Base-by-base conservation (phyloP, 2,797 vertebrate genomes). In the Hydrolagus colliei region DNA sequence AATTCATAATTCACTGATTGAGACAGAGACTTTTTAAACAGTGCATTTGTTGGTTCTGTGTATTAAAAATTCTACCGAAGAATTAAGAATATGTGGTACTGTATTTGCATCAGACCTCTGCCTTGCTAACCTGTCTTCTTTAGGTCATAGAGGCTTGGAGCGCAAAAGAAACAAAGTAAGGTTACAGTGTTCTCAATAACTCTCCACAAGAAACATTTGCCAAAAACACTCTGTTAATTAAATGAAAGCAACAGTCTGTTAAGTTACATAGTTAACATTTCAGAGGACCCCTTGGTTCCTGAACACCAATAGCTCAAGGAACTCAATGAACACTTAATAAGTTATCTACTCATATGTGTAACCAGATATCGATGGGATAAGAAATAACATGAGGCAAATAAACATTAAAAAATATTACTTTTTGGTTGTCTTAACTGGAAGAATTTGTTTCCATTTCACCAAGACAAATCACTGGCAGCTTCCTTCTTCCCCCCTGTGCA, bases 141-240 rank as follows among this genome's bases (percentile, higher is more conserved):
- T 32, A n/a, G 67, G 79, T 84, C 79, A 20, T 84, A 32, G 71
- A 3, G 35, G 79, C 79, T 84, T 35, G 41, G 61, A 82, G 65
- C 41, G 32, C 16, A 71, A 84, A 84, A 71, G 27, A 84, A 20
- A 35, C 27, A 80, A 16, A 16, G 8, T 63, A 18, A 35, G 22
- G 13, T 27, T 18, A 52, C 65, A 41, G 71, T 20, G 79, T 84
- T 84, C 79, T 84, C 79, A 52, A 41, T 32, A 52, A 71, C 65
- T 35, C 18, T 1, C 79, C 79, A 52, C 41, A n/a, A 67, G 79
- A 67, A 52, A 52, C 41, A 35, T 71, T 84, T 84, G 79, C 79
- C 79, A 84, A 84, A 84, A 84, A 84, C 79, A 84, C 65, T 84
- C 32, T 5, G 79, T 71, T 84, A 68, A 84, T 84, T 84, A 84